Base-by-base conservation (phyloP, 2,888 invertebrate species). In the Campopleginae sp. region DNA sequence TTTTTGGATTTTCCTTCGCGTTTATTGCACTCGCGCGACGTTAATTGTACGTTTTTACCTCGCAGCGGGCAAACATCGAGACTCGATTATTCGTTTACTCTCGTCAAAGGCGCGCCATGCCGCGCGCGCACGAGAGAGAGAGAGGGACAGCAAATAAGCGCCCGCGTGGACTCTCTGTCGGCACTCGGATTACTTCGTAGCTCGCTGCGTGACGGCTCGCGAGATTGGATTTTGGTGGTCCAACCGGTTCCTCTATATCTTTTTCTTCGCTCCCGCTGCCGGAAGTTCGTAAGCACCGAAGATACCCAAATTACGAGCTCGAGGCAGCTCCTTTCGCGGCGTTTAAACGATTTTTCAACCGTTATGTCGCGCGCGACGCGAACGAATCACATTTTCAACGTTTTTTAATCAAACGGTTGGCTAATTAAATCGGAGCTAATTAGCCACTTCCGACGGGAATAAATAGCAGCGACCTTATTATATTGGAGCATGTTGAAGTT, bases 231-330 rank as follows among this genome's bases (percentile, higher is more conserved):
- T 82, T 80, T 76, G 76, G 82, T 70, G 82, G 70, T 82, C 82
- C 76, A n/a, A 54, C 77, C 77, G 46, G 48, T 38, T 66, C 6
- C 17, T 51, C 3, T 44, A 31, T 38, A 68, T 46, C 38, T 72
- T 58, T 51, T 51, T 54, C 54, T 58, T 68, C 78, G 68, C 42
- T 42, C 46, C 3, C 38, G n/a, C 76, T 82, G 77, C 89, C 89
- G 90, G 89, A 90, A 89, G 87, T 89, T 85, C 88, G 87, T 85
- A 83, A 88, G 87, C 86, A 87, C n/a, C n/a, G 86, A 89, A 38
- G 38, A 42, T 91, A 89, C 89, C 91, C 89, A 92, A 92, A 92
- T 92, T 92, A 90, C 90, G 19, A 65, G 66, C 66, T 87, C 8
- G 86, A 78, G 65, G 19, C 46, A 14, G n/a, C 6, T 10, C 42